phyloP scores from a whole-genome alignment of 2,888 invertebrate species.

The Ernsta delagoae region DNA sequence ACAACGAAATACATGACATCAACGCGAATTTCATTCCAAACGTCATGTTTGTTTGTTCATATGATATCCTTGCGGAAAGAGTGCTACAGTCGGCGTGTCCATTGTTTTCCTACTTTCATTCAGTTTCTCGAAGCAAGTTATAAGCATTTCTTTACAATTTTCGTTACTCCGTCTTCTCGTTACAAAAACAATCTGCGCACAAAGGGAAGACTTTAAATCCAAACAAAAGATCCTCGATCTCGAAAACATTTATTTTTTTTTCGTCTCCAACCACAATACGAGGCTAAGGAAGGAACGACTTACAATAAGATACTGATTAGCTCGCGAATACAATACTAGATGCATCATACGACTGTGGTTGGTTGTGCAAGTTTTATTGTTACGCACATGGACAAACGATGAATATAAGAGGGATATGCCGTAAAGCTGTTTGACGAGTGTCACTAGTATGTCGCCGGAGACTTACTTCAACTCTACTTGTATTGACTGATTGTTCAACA shows the following conservation, averaged over 20 bases:
- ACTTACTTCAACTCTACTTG: too few relatives aligned
- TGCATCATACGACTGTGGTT: neutral
- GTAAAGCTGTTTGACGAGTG: too few relatives aligned
- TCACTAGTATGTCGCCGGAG: too few relatives aligned
- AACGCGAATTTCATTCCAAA: neutral
- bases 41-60: neutral
- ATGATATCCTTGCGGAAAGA: neutral
- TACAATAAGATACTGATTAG: conserved; percentile 33
- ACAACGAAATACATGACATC: too few relatives aligned
- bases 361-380: too few relatives aligned
- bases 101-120: neutral
- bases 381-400: too few relatives aligned
- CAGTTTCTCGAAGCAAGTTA: conserved; percentile 7
- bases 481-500: too few relatives aligned
- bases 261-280: conserved; percentile 26
- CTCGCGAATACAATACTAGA: conserved; percentile 3
- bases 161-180: conserved; percentile 1
- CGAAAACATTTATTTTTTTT: conserved; percentile 30
- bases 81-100: neutral
- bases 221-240: conserved; percentile 25
- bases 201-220: conserved; percentile 14
- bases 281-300: conserved; percentile 12
- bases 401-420: too few relatives aligned
- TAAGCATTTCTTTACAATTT: conserved; percentile 12
- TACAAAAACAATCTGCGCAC: conserved; percentile 15